phyloP scores from a whole-genome alignment of 2,113 vertebrate species.

The Pantherophis guttatus region DNA sequence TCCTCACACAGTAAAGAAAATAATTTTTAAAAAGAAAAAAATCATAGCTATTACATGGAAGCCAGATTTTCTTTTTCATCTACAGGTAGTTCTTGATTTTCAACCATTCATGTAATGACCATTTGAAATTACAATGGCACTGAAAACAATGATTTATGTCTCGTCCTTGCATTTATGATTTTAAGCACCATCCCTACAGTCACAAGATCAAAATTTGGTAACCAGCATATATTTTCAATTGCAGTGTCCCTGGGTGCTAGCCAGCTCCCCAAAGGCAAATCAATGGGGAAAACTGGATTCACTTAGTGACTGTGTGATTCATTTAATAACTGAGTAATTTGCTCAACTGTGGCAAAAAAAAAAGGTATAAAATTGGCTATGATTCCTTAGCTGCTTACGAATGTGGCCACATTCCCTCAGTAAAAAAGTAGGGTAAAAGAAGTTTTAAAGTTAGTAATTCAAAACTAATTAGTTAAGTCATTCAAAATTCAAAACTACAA shows the following conservation, averaged over 20 bases:
- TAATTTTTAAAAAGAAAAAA: not conserved
- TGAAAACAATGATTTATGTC: not conserved
- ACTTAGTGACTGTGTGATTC: not conserved
- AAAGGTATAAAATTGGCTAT: not conserved
- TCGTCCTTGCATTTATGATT: not conserved
- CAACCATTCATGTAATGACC: not conserved
- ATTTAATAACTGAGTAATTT: not conserved
- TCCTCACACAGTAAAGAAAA: not conserved
- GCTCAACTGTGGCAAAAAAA: not conserved
- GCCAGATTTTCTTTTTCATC: not conserved
- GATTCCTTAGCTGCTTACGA: slow-evolving; percentile 30
- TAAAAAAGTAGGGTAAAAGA: slow-evolving; percentile 41
- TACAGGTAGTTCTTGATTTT: not conserved
- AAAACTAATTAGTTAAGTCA: not conserved
- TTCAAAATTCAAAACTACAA: not conserved
- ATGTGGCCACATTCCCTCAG: not conserved
- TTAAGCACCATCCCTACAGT: not conserved
- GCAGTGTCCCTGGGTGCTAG: not conserved
- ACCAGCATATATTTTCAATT: not conserved
- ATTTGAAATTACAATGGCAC: not conserved
- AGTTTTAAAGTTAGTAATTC: slow-evolving; percentile 34
- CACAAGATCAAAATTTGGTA: not conserved
- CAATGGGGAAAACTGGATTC: not conserved
- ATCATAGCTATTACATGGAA: not conserved
- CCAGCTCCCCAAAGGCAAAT: not conserved